phyloP scores from a whole-genome alignment of 2,888 invertebrate species.

The Sminthurides aquaticus region DNA sequence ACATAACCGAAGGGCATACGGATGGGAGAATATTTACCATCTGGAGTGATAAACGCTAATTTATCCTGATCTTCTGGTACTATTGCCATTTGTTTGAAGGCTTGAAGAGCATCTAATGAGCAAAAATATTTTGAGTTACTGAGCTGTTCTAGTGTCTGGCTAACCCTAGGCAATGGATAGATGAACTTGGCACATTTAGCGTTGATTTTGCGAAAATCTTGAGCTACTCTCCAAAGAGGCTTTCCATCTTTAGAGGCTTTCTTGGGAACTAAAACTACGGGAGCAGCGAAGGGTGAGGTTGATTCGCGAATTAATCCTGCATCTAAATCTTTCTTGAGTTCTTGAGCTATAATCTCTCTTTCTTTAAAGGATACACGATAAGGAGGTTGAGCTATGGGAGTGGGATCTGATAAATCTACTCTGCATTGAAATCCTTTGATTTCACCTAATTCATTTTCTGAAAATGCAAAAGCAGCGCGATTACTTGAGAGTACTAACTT shows the following conservation, averaged over 20 bases:
- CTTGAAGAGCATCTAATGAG: constrained; percentile 6
- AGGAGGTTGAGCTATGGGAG: not conserved
- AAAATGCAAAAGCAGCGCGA: constrained; percentile 3
- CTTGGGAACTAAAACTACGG: constrained; percentile 14
- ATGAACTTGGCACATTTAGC: not conserved
- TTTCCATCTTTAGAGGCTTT: constrained; percentile 11
- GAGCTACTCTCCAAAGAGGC: not conserved
- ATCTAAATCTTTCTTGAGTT: constrained; percentile 4
- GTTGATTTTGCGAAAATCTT: constrained; percentile 10
- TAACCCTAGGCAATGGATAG: constrained; percentile 13
- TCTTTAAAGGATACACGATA: not conserved
- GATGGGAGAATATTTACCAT: constrained; percentile 2
- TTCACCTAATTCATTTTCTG: constrained; percentile 6
- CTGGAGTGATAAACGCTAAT: constrained; percentile 7
- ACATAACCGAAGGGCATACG: not conserved
- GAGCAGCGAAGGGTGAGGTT: constrained; percentile 8
- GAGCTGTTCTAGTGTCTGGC: not conserved
- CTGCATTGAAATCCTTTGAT: not conserved
- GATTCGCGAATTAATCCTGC: constrained; percentile 9
- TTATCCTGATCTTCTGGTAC: constrained; percentile 1
- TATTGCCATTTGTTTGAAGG: constrained; percentile 6
- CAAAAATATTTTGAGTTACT: not conserved
- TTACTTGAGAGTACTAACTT: not conserved
- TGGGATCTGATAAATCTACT: not conserved
- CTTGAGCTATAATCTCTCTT: not conserved